Percentiles rank a stretch among this genome's conserved stretches.
phyloP scores from a whole-genome alignment of 2,113 vertebrate genomes.

The Pantherophis guttatus region DNA sequence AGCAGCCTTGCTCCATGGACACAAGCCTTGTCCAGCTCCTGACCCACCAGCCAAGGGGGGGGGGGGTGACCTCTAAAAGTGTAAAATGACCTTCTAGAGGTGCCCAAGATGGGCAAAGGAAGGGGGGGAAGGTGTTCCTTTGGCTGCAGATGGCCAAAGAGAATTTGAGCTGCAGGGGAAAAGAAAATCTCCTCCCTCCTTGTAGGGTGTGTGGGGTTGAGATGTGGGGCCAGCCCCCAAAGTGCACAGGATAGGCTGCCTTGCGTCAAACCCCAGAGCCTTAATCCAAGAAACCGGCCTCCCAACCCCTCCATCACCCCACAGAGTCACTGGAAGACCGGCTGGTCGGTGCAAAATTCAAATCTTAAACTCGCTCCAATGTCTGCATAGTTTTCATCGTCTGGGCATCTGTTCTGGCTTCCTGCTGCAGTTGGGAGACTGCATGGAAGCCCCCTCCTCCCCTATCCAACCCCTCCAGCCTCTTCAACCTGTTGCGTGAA shows the following conservation, averaged over 20 bases:
- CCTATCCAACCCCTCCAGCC: not conserved
- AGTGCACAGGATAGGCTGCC: too few species aligned
- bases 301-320: rapidly evolving
- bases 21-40: not conserved
- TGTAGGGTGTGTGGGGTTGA: not conserved
- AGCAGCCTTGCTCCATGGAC: conserved; percentile 28
- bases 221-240: not conserved
- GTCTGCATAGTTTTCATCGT: not conserved
- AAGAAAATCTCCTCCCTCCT: not conserved
- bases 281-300: not conserved
- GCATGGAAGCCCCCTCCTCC: not conserved
- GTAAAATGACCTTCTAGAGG: rapidly evolving
- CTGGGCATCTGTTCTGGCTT: not conserved
- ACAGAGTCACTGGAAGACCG: not conserved
- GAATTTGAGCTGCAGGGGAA: not conserved
- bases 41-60: not conserved
- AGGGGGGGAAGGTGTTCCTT: not conserved
- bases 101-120: not conserved
- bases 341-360: not conserved
- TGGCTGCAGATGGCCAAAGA: not conserved
- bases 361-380: not conserved
- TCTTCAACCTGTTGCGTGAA: not conserved
- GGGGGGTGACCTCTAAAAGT: rapidly evolving
- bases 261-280: not conserved
- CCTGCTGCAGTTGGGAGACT: not conserved